These are phyloP conservation scores for Drosophila ananassae DNA, from an alignment of 1,140 invertebrate genomes.

Conservation along the genomic window DNA sequence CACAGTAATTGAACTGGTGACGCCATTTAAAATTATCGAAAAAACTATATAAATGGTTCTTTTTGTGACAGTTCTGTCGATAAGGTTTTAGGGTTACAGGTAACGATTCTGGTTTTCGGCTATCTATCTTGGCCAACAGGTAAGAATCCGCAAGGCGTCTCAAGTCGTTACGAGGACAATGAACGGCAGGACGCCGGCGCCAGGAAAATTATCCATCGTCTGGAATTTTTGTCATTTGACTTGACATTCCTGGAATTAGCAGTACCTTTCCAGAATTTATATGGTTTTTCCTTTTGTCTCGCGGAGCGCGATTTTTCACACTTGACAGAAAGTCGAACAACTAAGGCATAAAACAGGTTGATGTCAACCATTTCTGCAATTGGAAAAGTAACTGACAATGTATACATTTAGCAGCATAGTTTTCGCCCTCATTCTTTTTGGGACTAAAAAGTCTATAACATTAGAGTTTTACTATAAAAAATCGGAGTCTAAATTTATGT, in stretches of 20 bases:
- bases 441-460: too few relatives aligned
- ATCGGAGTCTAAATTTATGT: too few relatives aligned
- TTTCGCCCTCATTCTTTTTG: not conserved
- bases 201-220: constrained; percentile 54
- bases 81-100: constrained; percentile 46
- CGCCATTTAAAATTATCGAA: constrained; percentile 39
- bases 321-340: constrained; percentile 46
- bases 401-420: not conserved
- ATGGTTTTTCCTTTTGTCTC: constrained; percentile 26
- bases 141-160: constrained; percentile 39
- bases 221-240: constrained; percentile 46
- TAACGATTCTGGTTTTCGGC: constrained; percentile 45
- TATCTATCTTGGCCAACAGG: constrained; percentile 28
- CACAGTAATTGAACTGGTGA: constrained; percentile 35
- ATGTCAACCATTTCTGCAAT: constrained; percentile 32
- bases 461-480: too few relatives aligned
- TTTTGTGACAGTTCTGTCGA: constrained; percentile 30
- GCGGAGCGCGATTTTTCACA: constrained; percentile 71
- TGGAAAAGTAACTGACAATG: constrained; percentile 11
- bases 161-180: constrained; percentile 44
- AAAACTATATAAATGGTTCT: constrained; percentile 35
- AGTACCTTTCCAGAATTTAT: constrained; percentile 42
- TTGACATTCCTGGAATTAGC: constrained; percentile 60
- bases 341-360: constrained; percentile 30
- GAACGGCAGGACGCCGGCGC: constrained; percentile 73